phyloP scores from a whole-genome alignment of 2,113 vertebrate genomes.

The Ammospiza nelsoni region DNA sequence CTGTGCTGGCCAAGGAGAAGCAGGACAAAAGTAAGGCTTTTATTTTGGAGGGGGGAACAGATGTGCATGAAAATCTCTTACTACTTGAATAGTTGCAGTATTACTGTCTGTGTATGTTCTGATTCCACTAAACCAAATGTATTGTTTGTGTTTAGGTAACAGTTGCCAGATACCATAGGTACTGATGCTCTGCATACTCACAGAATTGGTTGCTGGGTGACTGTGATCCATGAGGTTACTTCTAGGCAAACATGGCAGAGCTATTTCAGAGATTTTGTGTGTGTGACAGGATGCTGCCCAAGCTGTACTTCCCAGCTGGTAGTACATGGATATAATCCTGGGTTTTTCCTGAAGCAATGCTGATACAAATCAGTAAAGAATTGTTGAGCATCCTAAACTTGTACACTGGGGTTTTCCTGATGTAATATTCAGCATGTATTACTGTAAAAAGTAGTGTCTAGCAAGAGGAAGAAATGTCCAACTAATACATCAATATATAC shows the following conservation, averaged over 20 bases:
- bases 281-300: neutral
- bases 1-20: conserved; percentile 88
- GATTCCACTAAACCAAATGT: neutral
- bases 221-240: neutral
- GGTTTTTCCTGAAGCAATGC: neutral
- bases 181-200: neutral
- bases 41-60: neutral
- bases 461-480: neutral
- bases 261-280: neutral
- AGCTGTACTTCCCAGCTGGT: neutral
- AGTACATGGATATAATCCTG: neutral
- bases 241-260: neutral
- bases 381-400: neutral
- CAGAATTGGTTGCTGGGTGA: neutral
- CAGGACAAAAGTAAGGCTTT: conserved; percentile 87
- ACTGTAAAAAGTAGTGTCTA: neutral
- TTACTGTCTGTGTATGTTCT: neutral
- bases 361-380: neutral
- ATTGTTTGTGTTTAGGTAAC: neutral
- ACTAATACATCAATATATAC: neutral
- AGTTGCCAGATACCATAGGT: neutral
- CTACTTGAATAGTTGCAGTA: neutral
- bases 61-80: neutral
- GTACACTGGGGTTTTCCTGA: neutral
- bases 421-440: neutral